These are phyloP conservation scores for Sula dactylatra DNA, from an alignment of 2,113 vertebrate genomes.

Conservation along the genomic window DNA sequence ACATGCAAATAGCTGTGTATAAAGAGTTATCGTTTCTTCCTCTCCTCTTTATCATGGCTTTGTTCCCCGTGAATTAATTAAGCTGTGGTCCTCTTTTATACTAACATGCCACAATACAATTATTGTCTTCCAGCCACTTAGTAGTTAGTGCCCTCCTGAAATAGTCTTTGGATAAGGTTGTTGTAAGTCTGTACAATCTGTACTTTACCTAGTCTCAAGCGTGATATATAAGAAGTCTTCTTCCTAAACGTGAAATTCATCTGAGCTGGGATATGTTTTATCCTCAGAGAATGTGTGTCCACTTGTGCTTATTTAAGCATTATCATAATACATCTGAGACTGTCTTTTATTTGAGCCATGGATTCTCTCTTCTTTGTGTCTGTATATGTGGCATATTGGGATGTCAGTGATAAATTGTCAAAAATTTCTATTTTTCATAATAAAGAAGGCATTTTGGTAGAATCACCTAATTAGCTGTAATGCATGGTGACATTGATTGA, in stretches of 20 bases:
- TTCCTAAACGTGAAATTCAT: background rate
- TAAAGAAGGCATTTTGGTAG: background rate
- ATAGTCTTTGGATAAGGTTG: background rate
- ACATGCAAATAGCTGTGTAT: background rate
- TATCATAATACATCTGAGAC: background rate
- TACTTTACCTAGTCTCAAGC: background rate
- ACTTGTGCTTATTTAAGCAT: background rate
- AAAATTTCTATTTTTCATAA: background rate
- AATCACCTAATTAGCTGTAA: background rate
- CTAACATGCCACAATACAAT: background rate
- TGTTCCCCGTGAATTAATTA: background rate
- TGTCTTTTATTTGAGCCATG: background rate
- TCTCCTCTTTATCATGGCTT: background rate
- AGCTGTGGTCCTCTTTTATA: background rate
- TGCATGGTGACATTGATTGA: background rate
- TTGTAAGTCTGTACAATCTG: background rate
- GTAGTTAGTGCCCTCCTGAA: background rate
- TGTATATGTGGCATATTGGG: background rate
- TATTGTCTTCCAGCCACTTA: background rate
- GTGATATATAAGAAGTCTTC: background rate
- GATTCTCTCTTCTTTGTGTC: background rate
- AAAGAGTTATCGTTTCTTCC: fast-evolving
- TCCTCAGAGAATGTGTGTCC: background rate
- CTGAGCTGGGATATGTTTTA: background rate
- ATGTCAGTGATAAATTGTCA: background rate